These are phyloP conservation scores for Entomobrya multifasciata DNA, from an alignment of 2,888 invertebrate genomes.

Conservation along the genomic window DNA sequence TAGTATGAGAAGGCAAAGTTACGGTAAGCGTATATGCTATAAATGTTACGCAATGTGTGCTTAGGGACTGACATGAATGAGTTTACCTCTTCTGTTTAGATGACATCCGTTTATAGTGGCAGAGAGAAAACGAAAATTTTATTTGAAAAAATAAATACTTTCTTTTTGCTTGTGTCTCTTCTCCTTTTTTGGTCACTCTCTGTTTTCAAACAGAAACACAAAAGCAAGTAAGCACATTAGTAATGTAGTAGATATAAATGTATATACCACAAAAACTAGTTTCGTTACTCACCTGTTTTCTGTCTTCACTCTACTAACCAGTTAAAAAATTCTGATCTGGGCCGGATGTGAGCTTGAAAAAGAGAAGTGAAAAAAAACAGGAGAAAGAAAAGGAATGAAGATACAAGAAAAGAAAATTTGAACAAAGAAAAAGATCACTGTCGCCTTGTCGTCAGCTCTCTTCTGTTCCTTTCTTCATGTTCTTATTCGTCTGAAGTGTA, in stretches of 20 bases:
- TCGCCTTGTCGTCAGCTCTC: conserved; percentile 63
- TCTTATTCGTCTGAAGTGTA: conserved; percentile 12
- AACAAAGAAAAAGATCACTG: conserved; percentile 58
- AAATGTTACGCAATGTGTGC: conserved; percentile 52
- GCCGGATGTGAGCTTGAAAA: conserved; percentile 44
- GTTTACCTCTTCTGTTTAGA: conserved; percentile 45
- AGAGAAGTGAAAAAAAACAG: not conserved
- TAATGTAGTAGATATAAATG: too few relatives aligned
- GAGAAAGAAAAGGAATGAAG: conserved; percentile 47
- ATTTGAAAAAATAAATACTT: conserved; percentile 2
- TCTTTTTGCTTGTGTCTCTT: not conserved
- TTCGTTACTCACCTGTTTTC: conserved; percentile 20
- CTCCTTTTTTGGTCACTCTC: conserved; percentile 23
- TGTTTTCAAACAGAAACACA: conserved; percentile 34
- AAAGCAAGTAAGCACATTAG: too few relatives aligned
- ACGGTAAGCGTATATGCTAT: too few relatives aligned
- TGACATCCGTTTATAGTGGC: conserved; percentile 33
- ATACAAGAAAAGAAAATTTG: conserved; percentile 39
- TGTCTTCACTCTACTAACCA: not conserved
- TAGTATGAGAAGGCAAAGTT: too few relatives aligned
- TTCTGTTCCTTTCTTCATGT: conserved; percentile 15
- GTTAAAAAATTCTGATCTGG: conserved; percentile 1
- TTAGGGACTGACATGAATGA: conserved; percentile 60
- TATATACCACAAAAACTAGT: too few relatives aligned
- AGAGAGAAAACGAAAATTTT: conserved; percentile 39